Evolutionary conservation across 35 echinoderm and acorn worm species (phyloP).

Genomic region (Acanthaster planci): DNA sequence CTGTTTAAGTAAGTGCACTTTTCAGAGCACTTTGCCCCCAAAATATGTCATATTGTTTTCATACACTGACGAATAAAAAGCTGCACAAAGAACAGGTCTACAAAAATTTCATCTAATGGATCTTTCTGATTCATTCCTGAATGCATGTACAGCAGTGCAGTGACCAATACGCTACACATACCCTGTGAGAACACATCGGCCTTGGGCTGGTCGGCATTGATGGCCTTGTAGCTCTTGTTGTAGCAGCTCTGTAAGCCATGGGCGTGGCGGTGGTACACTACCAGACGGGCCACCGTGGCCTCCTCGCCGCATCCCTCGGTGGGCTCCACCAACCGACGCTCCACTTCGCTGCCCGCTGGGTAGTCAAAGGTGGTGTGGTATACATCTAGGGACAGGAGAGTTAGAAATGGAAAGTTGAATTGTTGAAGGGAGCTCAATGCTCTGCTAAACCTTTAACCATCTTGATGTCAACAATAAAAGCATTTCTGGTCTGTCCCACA

Average conservation of each 20-base stretch:
- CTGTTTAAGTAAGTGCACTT: too few species aligned
- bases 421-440: too few species aligned
- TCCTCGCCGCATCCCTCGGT: conserved; percentile 80
- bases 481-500: too few species aligned
- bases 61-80: too few species aligned
- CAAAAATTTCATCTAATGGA: too few species aligned
- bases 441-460: too few species aligned
- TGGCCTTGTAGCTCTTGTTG: conserved; percentile 58
- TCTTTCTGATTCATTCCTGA: too few species aligned
- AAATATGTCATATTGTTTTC: too few species aligned
- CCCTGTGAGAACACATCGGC: conserved; percentile 96
- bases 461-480: too few species aligned
- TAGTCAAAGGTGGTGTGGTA: conserved; percentile 99
- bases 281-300: conserved; percentile 69
- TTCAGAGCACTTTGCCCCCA: too few species aligned
- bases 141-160: too few species aligned
- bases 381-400: conserved; percentile 48
- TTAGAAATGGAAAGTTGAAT: background rate
- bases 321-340: conserved; percentile 75
- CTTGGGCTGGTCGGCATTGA: conserved; percentile 97
- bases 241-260: conserved; percentile 65
- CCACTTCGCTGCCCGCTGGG: conserved; percentile 71
- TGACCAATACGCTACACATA: background rate
- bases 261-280: conserved; percentile 73
- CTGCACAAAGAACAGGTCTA: too few species aligned